Conservation (phyloP, 64 coral and sea anemone species). For the Montipora efflorescens region DNA sequence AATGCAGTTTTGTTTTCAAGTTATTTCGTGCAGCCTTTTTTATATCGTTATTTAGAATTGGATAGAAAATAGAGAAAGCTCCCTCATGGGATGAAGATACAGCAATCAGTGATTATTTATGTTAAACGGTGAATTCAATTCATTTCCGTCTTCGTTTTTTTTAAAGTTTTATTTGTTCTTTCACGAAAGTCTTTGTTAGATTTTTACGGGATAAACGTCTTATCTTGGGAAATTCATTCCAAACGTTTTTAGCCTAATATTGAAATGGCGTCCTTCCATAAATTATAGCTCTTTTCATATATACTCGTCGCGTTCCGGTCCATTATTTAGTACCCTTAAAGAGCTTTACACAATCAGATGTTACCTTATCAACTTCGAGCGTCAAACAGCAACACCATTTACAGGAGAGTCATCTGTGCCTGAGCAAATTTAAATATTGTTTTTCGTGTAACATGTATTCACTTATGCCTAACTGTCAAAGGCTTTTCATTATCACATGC, state of each 20-base stretch:
- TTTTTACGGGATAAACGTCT: background rate
- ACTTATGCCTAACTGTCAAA: too few relatives aligned
- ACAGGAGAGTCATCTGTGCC: background rate
- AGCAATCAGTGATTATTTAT: background rate
- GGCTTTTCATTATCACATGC: too few relatives aligned
- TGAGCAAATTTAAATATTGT: background rate
- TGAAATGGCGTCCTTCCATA: background rate
- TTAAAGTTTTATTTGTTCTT: background rate
- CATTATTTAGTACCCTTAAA: background rate
- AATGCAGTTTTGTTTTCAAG: too few relatives aligned
- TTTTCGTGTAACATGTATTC: background rate
- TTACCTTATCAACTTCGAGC: constrained; percentile 3
- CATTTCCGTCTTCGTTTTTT: constrained; percentile 21
- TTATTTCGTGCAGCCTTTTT: too few relatives aligned
- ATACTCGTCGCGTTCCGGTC: background rate
- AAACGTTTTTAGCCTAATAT: background rate
- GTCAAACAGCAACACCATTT: background rate
- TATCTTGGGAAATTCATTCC: background rate
- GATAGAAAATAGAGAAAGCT: background rate
- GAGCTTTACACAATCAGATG: background rate
- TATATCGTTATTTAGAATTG: too few relatives aligned
- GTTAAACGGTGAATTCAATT: constrained; percentile 18
- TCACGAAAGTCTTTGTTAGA: background rate
- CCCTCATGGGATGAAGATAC: too few relatives aligned
- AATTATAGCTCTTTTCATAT: background rate